Percentiles rank a stretch among this genome's conserved stretches.
Conservation (phyloP, 2,113 vertebrate species). For the Tenebrosternarchus preto region DNA sequence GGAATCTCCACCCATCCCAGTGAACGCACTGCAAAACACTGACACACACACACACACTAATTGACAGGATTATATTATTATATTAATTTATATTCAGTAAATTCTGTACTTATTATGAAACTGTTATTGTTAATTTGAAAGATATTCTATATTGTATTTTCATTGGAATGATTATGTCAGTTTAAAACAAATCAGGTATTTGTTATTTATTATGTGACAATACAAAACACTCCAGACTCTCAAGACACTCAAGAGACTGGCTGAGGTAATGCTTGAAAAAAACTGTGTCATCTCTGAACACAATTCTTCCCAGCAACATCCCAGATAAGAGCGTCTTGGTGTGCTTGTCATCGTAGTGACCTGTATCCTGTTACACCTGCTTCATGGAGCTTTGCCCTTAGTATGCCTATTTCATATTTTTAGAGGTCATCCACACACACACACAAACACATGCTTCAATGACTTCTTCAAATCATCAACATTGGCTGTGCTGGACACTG, state of each 20-base stretch:
- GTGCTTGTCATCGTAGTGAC: conserved; percentile 27
- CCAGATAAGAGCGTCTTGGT: neutral
- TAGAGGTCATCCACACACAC: conserved; percentile 19
- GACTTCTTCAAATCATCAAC: neutral
- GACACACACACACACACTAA: conserved; percentile 24
- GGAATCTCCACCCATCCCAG: conserved; percentile 96
- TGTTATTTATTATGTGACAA: neutral
- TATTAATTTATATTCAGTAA: too few relatives aligned
- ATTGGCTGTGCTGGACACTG: neutral
- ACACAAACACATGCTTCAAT: neutral
- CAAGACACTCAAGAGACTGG: neutral
- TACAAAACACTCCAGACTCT: neutral
- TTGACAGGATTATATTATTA: too few relatives aligned
- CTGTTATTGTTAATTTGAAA: too few relatives aligned
- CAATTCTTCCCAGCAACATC: neutral
- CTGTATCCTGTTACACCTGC: conserved; percentile 39
- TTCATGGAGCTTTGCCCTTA: conserved; percentile 36
- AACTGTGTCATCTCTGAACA: neutral
- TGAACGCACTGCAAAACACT: conserved; percentile 92
- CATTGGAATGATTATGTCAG: too few relatives aligned
- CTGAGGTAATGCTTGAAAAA: neutral
- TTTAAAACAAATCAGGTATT: neutral
- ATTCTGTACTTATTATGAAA: too few relatives aligned
- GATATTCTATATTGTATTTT: too few relatives aligned
- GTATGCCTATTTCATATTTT: conserved; percentile 34